Conservation (phyloP, 2,797 vertebrate species). For the Taenioides sp. region DNA sequence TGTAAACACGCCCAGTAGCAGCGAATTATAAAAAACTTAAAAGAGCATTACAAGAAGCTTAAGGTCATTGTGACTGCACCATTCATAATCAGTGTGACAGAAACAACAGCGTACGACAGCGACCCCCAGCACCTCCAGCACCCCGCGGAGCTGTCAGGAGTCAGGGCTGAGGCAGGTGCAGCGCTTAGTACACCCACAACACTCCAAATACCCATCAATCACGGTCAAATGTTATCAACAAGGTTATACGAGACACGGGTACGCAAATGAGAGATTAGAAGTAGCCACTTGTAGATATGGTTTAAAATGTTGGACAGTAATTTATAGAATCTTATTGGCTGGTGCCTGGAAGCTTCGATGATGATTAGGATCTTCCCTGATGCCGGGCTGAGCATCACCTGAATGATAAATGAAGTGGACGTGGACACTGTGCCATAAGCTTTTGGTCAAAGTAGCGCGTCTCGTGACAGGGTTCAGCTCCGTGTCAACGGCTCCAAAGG, state of each 20-base stretch:
- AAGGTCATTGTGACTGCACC: not conserved
- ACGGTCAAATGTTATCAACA: not conserved
- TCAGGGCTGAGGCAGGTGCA: not conserved
- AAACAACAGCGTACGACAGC: not conserved
- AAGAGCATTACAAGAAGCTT: not conserved
- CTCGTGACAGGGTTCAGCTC: conserved; percentile 3
- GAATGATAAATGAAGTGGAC: not conserved
- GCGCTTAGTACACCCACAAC: not conserved
- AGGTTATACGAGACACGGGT: not conserved
- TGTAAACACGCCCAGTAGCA: not conserved
- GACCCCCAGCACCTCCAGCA: not conserved
- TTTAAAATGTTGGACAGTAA: not conserved
- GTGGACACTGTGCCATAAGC: not conserved
- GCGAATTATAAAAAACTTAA: not conserved
- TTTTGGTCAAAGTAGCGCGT: not conserved
- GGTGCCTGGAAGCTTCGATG: not conserved
- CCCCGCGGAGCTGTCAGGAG: not conserved
- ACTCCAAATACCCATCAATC: not conserved
- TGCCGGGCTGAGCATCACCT: not conserved
- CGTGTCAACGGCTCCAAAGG: not conserved
- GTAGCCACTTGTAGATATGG: not conserved
- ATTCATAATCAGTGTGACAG: not conserved
- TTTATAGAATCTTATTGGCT: not conserved
- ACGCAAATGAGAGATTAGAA: not conserved
- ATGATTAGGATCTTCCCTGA: not conserved